A percentile compares a stretch with the other conserved stretches of the same genome.
Conservation (phyloP, 2,113 vertebrate species). For the Plecturocebus donacophilus region DNA sequence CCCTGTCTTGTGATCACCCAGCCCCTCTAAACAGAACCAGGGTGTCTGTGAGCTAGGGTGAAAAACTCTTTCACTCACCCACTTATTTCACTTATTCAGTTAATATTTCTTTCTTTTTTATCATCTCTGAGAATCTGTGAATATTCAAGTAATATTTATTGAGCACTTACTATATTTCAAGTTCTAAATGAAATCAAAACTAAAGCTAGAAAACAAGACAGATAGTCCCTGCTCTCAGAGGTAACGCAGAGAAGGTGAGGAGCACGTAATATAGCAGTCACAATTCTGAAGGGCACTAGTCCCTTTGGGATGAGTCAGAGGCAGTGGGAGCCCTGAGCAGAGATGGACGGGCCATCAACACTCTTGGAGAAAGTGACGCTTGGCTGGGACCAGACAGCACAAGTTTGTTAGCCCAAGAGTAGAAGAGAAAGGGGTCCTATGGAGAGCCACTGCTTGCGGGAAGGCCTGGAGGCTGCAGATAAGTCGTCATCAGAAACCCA, state of each 20-base stretch:
- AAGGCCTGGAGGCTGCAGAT: background rate
- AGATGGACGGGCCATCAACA: background rate
- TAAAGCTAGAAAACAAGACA: background rate
- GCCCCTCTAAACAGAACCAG: background rate
- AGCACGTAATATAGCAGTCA: no score
- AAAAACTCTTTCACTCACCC: background rate
- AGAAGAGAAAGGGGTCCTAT: background rate
- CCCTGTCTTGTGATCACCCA: no score
- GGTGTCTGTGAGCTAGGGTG: background rate
- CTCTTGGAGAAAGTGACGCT: background rate
- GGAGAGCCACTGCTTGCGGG: fast-evolving
- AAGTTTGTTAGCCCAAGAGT: background rate
- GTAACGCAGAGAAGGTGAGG: background rate
- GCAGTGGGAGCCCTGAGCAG: background rate
- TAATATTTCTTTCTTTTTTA: background rate
- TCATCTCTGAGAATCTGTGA: background rate
- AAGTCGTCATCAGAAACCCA: background rate
- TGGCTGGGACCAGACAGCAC: background rate
- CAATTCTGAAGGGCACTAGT: background rate
- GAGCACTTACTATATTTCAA: background rate
- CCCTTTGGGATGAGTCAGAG: background rate
- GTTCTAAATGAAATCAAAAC: background rate
- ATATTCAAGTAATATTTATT: background rate
- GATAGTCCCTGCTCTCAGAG: background rate
- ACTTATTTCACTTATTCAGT: background rate